These are phyloP conservation scores for Archilochus colubris DNA, from an alignment of 2,113 vertebrate species.

Conservation along the genomic window DNA sequence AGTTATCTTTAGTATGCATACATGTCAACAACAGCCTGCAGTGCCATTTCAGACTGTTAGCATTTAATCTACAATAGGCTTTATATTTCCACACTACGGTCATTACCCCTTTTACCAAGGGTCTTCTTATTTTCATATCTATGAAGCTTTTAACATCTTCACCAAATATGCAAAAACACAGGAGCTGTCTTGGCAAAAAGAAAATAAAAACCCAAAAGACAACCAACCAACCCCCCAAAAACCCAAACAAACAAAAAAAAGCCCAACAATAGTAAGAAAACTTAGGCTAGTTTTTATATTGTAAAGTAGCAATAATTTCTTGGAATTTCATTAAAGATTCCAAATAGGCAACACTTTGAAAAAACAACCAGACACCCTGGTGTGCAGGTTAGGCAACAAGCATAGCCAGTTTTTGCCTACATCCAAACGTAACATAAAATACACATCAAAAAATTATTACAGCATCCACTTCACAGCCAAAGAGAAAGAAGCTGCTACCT, in stretches of 20 bases:
- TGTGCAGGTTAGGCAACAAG: neutral
- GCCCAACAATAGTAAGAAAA: neutral
- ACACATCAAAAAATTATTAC: neutral
- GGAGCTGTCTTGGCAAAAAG: neutral
- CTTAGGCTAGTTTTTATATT: neutral
- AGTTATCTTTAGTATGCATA: neutral
- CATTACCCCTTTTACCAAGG: neutral
- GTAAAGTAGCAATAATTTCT: neutral
- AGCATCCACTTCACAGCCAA: neutral
- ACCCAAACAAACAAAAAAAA: too few relatives aligned
- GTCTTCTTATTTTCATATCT: neutral
- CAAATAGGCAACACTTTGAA: neutral
- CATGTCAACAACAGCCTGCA: neutral
- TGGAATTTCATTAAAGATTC: neutral
- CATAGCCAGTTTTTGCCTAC: neutral
- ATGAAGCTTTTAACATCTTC: neutral
- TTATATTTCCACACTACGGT: neutral
- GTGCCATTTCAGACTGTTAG: neutral
- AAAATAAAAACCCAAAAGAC: neutral
- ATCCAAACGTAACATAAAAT: neutral
- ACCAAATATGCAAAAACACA: neutral
- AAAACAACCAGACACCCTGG: neutral
- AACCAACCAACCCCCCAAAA: neutral
- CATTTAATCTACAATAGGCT: neutral
- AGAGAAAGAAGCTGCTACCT: neutral